A percentile compares a stretch with the other conserved stretches of the same genome.
phyloP scores from a whole-genome alignment of 2,888 invertebrate genomes.

The Ametastegia equiseti region DNA sequence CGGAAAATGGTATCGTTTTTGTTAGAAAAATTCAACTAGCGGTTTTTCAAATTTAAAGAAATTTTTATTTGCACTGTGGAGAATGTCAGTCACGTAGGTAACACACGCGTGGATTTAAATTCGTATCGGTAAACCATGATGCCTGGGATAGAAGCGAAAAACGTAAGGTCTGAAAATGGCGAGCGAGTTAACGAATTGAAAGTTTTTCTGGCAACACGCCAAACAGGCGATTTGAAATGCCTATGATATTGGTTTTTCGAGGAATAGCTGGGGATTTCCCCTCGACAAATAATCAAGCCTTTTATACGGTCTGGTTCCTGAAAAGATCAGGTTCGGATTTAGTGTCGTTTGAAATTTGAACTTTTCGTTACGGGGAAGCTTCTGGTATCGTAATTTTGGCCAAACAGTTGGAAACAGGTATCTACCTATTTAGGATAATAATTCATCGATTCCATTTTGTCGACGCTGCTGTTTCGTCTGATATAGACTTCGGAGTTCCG shows the following conservation, averaged over 20 bases:
- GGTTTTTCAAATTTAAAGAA: too few species aligned
- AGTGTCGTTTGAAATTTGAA: constrained; percentile 21
- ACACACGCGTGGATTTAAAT: not conserved
- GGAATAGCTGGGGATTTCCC: not conserved
- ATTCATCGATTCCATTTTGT: not conserved
- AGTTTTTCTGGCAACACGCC: constrained; percentile 7
- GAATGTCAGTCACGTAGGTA: not conserved
- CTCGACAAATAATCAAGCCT: constrained; percentile 32
- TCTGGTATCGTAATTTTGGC: constrained; percentile 3
- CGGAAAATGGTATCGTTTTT: too few species aligned
- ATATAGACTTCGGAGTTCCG: not conserved
- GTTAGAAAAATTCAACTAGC: not conserved
- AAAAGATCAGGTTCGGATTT: constrained; percentile 22
- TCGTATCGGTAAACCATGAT: not conserved
- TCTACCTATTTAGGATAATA: not conserved
- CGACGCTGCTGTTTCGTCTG: not conserved
- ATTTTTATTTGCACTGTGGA: not conserved
- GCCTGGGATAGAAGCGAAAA: too few species aligned
- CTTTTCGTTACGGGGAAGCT: not conserved
- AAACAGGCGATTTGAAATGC: constrained; percentile 9
- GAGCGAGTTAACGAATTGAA: constrained; percentile 14
- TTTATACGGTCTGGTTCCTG: constrained; percentile 31
- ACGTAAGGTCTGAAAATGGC: not conserved
- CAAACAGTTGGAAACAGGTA: not conserved
- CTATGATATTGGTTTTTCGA: constrained; percentile 12